Base-by-base conservation (phyloP, 2,797 vertebrate species). In the Hypotaenidia okinawae region DNA sequence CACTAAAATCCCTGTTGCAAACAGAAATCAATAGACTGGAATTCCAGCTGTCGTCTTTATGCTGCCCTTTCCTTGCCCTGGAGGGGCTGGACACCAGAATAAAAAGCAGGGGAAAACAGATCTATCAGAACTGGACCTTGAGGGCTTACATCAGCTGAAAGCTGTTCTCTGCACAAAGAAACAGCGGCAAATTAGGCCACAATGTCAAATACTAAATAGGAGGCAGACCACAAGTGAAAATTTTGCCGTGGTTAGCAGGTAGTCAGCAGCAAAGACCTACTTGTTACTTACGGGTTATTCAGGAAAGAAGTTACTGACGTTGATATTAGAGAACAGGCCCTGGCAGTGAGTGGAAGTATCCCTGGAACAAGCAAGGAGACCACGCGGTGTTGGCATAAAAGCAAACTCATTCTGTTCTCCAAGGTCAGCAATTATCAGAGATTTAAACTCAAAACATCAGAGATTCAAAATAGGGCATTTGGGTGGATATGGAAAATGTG, bases 81-180 rank as follows among this genome's bases (percentile, higher is more conserved):
- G 21, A 83, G 54, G 33, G 24, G 39, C 24, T 85, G 61, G 43
- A 37, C 18, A 51, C 7, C 22, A 54, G 41, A 47, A 64, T 35
- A 43, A 90, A 87, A 86, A 5, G 5, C 25, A 87, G 32, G 5
- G 51, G 25, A 69, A 67, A 64, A 39, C 43, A 80, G 32, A 66
- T 0, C 49, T 27, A 51, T 39, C 17, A 41, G 47, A 80, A 52
- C 51, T 72, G 0, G 0, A 16, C 57, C 35, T 16, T 41, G 16
- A 13, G 13, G n/a, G 8, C 55, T 92, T 45, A 32, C 30, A 74
- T 66, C 67, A 59, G 32, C n/a, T 45, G 41, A 45, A 45, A 23
- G n/a, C 21, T 70, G 25, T 32, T 33, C 19, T 69, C 78, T 79
- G 45, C 39, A 45, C 16, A 52, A 10, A 67, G 66, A 81, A 88